Conservation (phyloP, 2,888 invertebrate genomes). For the Micoletzkya japonica region DNA sequence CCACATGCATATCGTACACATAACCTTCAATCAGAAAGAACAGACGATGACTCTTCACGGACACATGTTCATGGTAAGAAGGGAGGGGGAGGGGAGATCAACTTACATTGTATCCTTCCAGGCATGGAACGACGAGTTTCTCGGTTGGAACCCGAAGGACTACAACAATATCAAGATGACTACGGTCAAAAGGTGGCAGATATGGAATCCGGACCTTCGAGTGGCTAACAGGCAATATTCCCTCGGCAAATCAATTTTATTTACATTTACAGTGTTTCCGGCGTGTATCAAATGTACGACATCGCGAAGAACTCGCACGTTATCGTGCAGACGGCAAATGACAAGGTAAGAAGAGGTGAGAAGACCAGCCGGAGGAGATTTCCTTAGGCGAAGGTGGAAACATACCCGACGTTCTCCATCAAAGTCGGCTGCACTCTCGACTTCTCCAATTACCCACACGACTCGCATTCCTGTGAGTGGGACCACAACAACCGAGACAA, state of each 20-base stretch:
- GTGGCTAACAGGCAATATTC: constrained; percentile 52
- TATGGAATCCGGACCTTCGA: constrained; percentile 58
- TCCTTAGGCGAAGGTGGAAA: constrained; percentile 43
- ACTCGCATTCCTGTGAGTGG: constrained; percentile 35
- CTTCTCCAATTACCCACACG: constrained; percentile 44
- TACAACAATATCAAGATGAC: constrained; percentile 55
- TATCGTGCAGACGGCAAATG: constrained; percentile 34
- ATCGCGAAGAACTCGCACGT: constrained; percentile 42
- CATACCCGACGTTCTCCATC: constrained; percentile 56
- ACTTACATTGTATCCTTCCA: constrained; percentile 28
- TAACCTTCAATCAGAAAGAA: constrained; percentile 49
- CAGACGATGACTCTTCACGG: constrained; percentile 58
- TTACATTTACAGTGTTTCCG: constrained; percentile 43
- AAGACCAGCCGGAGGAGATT: neutral
- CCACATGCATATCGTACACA: constrained; percentile 55
- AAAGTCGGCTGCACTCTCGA: constrained; percentile 58
- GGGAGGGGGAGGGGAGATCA: neutral
- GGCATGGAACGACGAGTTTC: constrained; percentile 57
- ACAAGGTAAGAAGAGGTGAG: neutral
- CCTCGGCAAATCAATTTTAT: neutral
- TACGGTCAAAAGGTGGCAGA: constrained; percentile 54
- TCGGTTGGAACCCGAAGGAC: constrained; percentile 56
- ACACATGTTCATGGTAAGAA: constrained; percentile 56
- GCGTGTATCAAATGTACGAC: constrained; percentile 49
- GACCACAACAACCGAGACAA: neutral